These are phyloP conservation scores for Marmota monax DNA, from an alignment of 2,113 vertebrate species.

Conservation along the genomic window DNA sequence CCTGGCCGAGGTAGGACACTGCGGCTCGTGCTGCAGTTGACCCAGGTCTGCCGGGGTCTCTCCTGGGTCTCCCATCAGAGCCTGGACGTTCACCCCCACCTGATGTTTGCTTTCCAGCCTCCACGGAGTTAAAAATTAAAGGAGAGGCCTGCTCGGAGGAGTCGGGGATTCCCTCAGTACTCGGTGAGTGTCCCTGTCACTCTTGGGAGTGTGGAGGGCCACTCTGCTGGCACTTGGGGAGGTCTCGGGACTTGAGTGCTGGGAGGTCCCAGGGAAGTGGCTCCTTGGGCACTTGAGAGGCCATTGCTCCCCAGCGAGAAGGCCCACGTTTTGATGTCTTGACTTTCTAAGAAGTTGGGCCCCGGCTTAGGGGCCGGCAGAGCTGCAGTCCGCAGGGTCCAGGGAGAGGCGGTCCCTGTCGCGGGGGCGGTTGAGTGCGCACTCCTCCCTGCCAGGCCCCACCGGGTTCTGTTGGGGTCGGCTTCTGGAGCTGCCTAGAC, in stretches of 20 bases:
- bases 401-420: fast-evolving
- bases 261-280: not conserved
- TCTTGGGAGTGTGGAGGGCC: fast-evolving
- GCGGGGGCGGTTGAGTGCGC: not conserved
- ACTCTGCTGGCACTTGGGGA: not conserved
- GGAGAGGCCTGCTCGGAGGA: not conserved
- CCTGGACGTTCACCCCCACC: fast-evolving
- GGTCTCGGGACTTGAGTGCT: too few species aligned
- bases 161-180: not conserved
- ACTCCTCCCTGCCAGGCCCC: too few species aligned
- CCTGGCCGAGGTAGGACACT: conserved; percentile 13
- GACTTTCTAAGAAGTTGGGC: not conserved
- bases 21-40: too few species aligned
- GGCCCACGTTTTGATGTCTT: fast-evolving
- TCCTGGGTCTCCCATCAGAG: too few species aligned
- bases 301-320: fast-evolving
- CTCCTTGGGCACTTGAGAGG: too few species aligned
- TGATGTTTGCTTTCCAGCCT: not conserved
- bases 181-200: fast-evolving
- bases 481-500: not conserved
- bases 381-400: fast-evolving
- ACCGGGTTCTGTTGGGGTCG: too few species aligned
- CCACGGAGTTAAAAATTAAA: not conserved
- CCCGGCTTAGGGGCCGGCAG: fast-evolving
- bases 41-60: too few species aligned